Evolutionary conservation across 2,797 vertebrate species (phyloP).

Genomic region (Okamejei kenojei): DNA sequence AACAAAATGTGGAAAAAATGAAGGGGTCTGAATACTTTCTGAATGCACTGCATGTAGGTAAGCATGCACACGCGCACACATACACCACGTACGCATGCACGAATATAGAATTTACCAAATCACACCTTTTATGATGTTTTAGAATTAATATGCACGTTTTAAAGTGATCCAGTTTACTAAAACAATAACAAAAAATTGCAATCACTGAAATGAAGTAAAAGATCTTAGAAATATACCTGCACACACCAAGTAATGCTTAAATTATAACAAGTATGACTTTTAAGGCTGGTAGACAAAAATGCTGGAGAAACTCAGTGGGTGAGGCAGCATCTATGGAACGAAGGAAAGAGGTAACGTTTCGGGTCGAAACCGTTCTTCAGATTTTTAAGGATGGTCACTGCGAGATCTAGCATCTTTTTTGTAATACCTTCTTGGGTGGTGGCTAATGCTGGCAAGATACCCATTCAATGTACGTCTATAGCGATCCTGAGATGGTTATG

Average conservation of each 20-base stretch:
- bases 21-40: too few species aligned
- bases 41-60: too few species aligned
- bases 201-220: background rate
- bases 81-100: too few species aligned
- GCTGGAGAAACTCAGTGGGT: too few species aligned
- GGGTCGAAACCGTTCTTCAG: too few species aligned
- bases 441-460: background rate
- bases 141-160: background rate
- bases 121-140: too few species aligned
- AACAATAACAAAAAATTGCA: background rate
- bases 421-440: background rate
- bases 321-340: too few species aligned
- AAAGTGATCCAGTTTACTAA: background rate
- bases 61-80: too few species aligned
- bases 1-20: too few species aligned
- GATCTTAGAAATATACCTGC: background rate
- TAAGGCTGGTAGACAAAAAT: background rate
- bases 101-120: too few species aligned
- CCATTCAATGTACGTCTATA: background rate
- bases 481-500: background rate
- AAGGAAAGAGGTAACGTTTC: too few species aligned
- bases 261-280: background rate
- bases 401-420: background rate
- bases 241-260: background rate
- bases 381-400: background rate